Percentiles rank a stretch among this genome's conserved stretches.
phyloP scores from a whole-genome alignment of 2,113 vertebrate species.

The Phaetusa simplex region DNA sequence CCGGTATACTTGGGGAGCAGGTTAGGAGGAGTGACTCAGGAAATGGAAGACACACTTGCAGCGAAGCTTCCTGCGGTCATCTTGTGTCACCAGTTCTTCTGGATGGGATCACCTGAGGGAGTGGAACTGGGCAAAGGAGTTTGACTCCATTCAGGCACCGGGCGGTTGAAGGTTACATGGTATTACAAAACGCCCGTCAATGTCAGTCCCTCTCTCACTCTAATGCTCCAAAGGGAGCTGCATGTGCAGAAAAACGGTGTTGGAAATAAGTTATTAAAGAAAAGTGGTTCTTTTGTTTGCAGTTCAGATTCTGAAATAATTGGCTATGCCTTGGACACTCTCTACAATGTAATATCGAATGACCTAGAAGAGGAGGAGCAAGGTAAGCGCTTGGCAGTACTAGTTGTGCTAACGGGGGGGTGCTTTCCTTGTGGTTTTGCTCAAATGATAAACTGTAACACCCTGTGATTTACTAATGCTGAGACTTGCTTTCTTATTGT shows the following conservation, averaged over 20 bases:
- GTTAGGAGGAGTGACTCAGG: not conserved
- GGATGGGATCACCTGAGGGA: not conserved
- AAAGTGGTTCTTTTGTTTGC: slow-evolving; percentile 60
- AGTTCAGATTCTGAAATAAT: slow-evolving; percentile 98
- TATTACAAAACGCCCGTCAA: not conserved
- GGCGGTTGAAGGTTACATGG: not conserved
- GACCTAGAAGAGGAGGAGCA: slow-evolving; percentile 94
- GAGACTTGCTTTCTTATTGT: not conserved
- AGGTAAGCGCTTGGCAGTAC: slow-evolving; percentile 78
- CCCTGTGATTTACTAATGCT: not conserved
- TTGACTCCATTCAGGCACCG: not conserved
- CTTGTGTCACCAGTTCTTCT: not conserved
- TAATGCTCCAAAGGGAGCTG: not conserved
- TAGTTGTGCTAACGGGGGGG: not conserved
- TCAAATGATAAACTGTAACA: not conserved
- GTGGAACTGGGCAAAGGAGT: not conserved
- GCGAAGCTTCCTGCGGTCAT: not conserved
- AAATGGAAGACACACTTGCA: fast-evolving
- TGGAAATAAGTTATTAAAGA: slow-evolving; percentile 42
- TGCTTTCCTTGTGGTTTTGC: not conserved
- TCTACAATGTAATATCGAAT: slow-evolving; percentile 95
- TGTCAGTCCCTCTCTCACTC: not conserved
- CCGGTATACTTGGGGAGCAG: not conserved
- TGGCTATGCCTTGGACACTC: slow-evolving; percentile 95
- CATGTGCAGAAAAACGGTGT: not conserved